Percentiles rank a stretch among this genome's conserved stretches.
Conservation (phyloP, 2,888 invertebrate genomes). For the Cryptus armator region DNA sequence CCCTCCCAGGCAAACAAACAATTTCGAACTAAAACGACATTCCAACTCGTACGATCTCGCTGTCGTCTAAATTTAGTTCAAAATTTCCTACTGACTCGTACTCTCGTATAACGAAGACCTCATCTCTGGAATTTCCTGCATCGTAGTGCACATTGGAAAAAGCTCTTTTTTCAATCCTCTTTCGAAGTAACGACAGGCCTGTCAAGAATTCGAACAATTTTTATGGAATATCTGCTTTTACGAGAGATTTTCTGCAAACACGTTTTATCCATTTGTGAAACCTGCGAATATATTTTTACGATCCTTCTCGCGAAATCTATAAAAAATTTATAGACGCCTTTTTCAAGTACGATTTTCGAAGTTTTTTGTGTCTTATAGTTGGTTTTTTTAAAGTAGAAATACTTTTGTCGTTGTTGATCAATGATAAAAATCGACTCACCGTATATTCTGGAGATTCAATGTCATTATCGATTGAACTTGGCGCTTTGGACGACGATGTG, state of each 20-base stretch:
- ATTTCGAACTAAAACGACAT: conserved; percentile 69
- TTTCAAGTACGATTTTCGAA: background rate
- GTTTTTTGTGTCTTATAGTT: background rate
- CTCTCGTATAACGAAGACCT: conserved; percentile 30
- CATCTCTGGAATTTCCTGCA: conserved; percentile 29
- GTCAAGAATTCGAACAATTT: conserved; percentile 2
- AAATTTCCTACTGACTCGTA: conserved; percentile 58
- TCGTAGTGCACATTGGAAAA: conserved; percentile 9
- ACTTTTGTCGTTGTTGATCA: background rate
- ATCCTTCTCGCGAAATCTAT: background rate
- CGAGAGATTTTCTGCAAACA: background rate
- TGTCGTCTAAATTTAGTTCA: conserved; percentile 65
- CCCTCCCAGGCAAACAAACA: conserved; percentile 68
- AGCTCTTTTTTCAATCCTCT: background rate
- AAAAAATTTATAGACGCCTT: no score
- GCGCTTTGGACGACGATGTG: background rate
- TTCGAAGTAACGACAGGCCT: background rate
- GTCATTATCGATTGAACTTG: background rate
- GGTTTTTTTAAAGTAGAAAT: background rate
- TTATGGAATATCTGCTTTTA: background rate
- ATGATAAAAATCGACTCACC: background rate
- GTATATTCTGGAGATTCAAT: background rate
- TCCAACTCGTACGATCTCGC: conserved; percentile 60
- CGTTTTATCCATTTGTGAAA: background rate
- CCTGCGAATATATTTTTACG: background rate